Percentiles rank a stretch among this genome's conserved stretches.
Evolutionary conservation across 2,888 invertebrate species (phyloP).

Genomic region (Drosophila birchii): DNA sequence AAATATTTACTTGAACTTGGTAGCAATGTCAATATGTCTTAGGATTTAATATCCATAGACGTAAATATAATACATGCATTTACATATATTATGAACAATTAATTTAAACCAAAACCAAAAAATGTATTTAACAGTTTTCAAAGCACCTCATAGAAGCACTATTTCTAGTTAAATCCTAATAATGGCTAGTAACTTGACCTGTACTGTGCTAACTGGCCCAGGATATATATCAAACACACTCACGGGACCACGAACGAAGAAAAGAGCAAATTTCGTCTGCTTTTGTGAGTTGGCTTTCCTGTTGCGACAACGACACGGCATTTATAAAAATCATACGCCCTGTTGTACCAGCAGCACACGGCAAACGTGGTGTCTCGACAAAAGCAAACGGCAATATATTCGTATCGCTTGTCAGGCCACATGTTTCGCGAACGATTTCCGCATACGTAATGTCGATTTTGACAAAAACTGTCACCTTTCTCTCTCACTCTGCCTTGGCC

Average conservation of each 20-base stretch:
- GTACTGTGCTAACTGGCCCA: neutral
- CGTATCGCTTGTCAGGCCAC: constrained; percentile 66
- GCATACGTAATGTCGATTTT: constrained; percentile 72
- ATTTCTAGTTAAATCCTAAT: neutral
- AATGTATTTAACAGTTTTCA: neutral
- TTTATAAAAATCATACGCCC: constrained; percentile 80
- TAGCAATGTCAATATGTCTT: neutral
- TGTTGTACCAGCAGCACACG: constrained; percentile 72
- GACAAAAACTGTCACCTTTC: constrained; percentile 72
- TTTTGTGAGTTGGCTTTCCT: constrained; percentile 66
- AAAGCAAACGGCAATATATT: constrained; percentile 73
- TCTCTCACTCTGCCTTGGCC: neutral
- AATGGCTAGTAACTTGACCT: neutral
- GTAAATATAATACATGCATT: too few species aligned
- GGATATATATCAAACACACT: constrained; percentile 45
- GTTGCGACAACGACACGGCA: constrained; percentile 73
- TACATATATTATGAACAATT: neutral
- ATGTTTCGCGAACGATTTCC: constrained; percentile 50
- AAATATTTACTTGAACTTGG: too few species aligned
- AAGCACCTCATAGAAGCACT: neutral
- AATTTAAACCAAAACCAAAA: neutral
- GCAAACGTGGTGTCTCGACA: constrained; percentile 26
- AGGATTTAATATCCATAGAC: too few species aligned
- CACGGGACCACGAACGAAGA: constrained; percentile 21
- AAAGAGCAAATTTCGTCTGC: constrained; percentile 65